These are phyloP conservation scores for Mus spretus DNA, from an alignment of 2,797 vertebrate genomes.

Conservation along the genomic window DNA sequence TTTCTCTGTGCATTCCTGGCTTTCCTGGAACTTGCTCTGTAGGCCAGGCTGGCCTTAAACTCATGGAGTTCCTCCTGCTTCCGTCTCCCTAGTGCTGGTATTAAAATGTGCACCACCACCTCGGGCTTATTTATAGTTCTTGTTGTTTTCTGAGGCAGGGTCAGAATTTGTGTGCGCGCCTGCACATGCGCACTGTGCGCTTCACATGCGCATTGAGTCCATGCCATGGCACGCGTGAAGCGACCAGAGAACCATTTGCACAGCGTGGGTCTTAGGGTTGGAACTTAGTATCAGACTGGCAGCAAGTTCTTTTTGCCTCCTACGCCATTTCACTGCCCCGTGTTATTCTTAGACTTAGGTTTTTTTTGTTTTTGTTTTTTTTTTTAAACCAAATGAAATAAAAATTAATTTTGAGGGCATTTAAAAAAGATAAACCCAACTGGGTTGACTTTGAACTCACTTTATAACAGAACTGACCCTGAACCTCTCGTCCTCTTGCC, in stretches of 20 bases:
- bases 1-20: neutral
- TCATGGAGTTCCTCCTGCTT: neutral
- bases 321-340: neutral
- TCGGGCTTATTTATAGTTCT: neutral
- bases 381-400: neutral
- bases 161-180: neutral
- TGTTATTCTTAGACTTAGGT: neutral
- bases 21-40: neutral
- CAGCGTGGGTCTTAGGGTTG: neutral
- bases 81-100: neutral
- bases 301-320: neutral
- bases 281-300: neutral
- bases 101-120: neutral
- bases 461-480: neutral
- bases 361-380: neutral
- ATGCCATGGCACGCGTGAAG: neutral
- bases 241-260: neutral
- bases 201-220: neutral
- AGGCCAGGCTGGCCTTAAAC: neutral
- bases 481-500: neutral
- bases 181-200: no score
- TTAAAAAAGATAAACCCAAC: constrained; percentile 34
- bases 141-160: neutral
- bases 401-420: neutral
- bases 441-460: neutral